phyloP scores from a whole-genome alignment of 2,113 vertebrate species.

The Tor tambroides region DNA sequence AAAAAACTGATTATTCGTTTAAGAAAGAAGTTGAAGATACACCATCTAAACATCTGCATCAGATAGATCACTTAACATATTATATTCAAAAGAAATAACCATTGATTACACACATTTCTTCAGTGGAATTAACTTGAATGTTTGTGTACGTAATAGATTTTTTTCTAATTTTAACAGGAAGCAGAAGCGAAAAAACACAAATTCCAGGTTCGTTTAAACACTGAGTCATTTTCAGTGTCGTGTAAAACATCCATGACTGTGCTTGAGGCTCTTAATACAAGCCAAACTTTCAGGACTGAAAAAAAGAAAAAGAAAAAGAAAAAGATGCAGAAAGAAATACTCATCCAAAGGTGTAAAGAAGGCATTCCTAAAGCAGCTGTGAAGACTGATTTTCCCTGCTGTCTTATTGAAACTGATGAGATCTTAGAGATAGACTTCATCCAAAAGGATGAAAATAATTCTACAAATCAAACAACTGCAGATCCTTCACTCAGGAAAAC shows the following conservation, averaged over 20 bases:
- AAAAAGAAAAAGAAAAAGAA: not conserved
- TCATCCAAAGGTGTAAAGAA: conserved; percentile 18
- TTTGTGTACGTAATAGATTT: too few species aligned
- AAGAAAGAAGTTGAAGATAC: not conserved
- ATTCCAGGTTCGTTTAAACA: too few species aligned
- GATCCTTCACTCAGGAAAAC: not conserved
- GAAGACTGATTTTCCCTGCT: conserved; percentile 38
- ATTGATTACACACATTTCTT: too few species aligned
- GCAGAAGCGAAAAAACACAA: too few species aligned
- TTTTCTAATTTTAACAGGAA: too few species aligned
- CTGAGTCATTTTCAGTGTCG: not conserved
- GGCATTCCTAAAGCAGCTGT: not conserved
- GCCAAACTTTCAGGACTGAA: rapidly evolving
- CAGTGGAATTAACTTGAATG: too few species aligned
- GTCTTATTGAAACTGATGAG: conserved; percentile 24
- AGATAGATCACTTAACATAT: not conserved
- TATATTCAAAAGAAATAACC: too few species aligned
- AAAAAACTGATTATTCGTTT: too few species aligned
- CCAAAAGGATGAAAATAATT: not conserved
- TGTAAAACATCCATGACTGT: not conserved
- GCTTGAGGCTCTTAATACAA: not conserved
- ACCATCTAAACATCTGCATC: not conserved
- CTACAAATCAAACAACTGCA: not conserved
- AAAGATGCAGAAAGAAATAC: not conserved
- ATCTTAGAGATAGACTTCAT: not conserved